Percentiles rank a stretch among this genome's conserved stretches.
These are phyloP conservation scores for Cheirogaleus major DNA, from an alignment of 2,797 vertebrate genomes.

Conservation along the genomic window DNA sequence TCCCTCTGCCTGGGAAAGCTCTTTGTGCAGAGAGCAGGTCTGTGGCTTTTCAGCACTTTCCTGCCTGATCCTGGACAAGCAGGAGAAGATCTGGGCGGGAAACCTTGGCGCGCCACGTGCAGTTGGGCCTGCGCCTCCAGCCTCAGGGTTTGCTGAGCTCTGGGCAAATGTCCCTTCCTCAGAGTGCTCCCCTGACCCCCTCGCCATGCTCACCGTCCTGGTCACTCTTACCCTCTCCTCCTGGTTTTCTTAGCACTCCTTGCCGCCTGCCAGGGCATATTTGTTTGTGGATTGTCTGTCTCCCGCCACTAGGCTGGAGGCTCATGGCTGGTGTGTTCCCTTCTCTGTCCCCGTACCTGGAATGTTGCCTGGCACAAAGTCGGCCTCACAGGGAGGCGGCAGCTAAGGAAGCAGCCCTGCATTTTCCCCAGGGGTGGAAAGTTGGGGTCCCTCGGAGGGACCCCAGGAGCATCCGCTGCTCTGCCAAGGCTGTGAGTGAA, in stretches of 20 bases:
- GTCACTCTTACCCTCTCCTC: neutral
- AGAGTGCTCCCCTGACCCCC: neutral
- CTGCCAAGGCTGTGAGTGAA: neutral
- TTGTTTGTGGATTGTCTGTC: neutral
- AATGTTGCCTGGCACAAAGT: neutral
- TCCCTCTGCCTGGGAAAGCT: neutral
- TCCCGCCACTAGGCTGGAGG: neutral
- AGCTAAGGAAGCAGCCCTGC: neutral
- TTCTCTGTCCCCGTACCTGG: neutral
- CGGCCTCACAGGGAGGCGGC: neutral
- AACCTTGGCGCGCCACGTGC: neutral
- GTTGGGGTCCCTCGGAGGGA: neutral
- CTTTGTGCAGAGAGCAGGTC: neutral
- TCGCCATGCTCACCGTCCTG: neutral
- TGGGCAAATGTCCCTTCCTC: neutral
- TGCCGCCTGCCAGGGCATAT: no score
- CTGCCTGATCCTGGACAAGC: neutral
- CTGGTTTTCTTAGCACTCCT: neutral
- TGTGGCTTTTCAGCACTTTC: no score
- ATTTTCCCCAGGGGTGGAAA: neutral
- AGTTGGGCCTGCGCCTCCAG: neutral
- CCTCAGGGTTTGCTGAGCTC: neutral
- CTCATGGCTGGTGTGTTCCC: neutral
- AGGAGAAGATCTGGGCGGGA: neutral
- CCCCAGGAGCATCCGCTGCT: accelerated